Conservation (phyloP, 2,888 invertebrate species). For the Tetranychus truncatus region DNA sequence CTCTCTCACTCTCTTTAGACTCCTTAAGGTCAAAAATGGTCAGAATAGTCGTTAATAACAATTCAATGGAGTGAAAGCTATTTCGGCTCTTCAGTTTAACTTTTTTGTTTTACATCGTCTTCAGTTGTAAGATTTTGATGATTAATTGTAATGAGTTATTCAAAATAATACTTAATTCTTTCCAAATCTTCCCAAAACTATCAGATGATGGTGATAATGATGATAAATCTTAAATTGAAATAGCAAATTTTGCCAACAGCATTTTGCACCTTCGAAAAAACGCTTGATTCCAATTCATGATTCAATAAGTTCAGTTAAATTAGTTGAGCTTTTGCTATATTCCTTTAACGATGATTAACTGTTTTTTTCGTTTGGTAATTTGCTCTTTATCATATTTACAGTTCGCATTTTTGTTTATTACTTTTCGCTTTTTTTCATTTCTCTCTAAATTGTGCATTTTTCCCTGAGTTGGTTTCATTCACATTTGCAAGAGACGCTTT, state of each 20-base stretch:
- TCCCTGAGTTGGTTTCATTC: too few species aligned
- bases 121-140: too few species aligned
- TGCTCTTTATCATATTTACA: not conserved
- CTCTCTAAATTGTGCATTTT: too few species aligned
- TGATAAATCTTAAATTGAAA: not conserved
- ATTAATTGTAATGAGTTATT: too few species aligned
- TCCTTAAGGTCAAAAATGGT: not conserved
- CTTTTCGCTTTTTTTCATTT: not conserved
- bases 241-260: not conserved
- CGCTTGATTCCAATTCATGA: not conserved
- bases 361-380: not conserved
- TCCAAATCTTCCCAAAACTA: too few species aligned
- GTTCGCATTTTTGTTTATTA: not conserved
- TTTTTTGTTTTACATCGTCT: too few species aligned
- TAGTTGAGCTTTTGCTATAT: not conserved
- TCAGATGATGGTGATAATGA: too few species aligned
- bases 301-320: too few species aligned
- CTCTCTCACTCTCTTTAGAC: constrained; percentile 4
- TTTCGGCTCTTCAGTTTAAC: too few species aligned
- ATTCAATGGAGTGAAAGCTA: too few species aligned
- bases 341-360: not conserved
- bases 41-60: not conserved
- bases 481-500: too few species aligned
- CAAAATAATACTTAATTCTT: too few species aligned
- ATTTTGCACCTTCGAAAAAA: not conserved